Evolutionary conservation across 2,888 invertebrate species (phyloP), one percentile per base, ranked within the genome.

Genomic region (Minunthozetes semirufus): DNA sequence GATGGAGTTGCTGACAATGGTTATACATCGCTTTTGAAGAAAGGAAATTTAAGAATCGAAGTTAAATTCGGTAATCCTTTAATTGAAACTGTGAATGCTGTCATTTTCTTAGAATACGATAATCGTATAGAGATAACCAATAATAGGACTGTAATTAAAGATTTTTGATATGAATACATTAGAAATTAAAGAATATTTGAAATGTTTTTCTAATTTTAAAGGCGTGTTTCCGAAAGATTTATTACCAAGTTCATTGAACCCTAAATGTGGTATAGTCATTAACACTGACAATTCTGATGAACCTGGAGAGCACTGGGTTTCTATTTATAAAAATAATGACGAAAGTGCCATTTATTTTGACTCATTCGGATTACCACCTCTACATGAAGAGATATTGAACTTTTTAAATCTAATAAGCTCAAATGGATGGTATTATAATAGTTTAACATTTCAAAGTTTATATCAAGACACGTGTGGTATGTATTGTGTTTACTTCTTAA

Each of bases 81-180:
- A 6, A 11, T 56, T 0, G 74, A 79, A 70, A 78, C 79, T 6
- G 29, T 81, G 0, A 79, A 78, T 70, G 79, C 78, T 17, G 74
- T 81, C 9, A 68, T 80, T 5, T 80, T 80, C 70, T 78, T 79
- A 0, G 81, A 81, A 75, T 81, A 79, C 61, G 80, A 81, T 53
- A 81, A 80, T 75, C 63, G 80, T 17, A 75, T 81, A 17, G 80
- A 81, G 74, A 80, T 80, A 4, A 79, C 80, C 53, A 68, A 79
- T 46, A 59, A 77, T 1, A 73, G 80, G 4, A 78, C 78, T 72
- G 76, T 80, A 11, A 77, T 76, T 22, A 76, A 76, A 15, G 78
- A 79, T 72, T 80, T 53, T 70, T 71, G 72, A 50, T 0, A 66
- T 76, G 74, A 29, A 74, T 74, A 25, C 50, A 50, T 15, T 6